Conservation (phyloP, 2,888 invertebrate species). For the Torymus tubicola region DNA sequence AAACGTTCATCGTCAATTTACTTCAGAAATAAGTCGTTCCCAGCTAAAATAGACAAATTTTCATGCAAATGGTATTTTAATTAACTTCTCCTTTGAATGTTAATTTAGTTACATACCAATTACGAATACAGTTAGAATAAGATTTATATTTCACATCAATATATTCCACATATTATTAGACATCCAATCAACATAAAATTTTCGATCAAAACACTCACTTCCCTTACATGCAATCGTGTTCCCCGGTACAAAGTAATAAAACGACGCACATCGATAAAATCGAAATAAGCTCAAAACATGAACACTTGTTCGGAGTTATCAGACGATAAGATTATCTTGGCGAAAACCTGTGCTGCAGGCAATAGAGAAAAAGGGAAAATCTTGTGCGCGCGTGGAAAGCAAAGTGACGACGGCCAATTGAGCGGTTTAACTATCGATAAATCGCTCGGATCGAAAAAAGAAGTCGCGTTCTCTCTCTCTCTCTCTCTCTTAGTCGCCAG, state of each 20-base stretch:
- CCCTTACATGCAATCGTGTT: background rate
- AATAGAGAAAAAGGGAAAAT: constrained; percentile 18
- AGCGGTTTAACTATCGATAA: constrained; percentile 33
- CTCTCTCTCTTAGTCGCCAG: background rate
- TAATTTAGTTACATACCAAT: no score
- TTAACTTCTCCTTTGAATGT: no score
- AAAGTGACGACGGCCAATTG: background rate
- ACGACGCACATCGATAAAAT: background rate
- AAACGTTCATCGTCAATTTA: no score
- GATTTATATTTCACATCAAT: no score
- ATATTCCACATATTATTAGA: background rate
- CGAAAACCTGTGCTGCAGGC: background rate
- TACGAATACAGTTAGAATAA: no score
- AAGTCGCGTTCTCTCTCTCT: background rate
- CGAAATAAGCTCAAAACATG: background rate
- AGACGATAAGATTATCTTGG: background rate
- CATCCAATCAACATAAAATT: background rate
- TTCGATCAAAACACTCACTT: background rate
- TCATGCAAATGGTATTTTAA: no score
- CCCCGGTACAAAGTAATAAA: background rate
- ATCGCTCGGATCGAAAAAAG: constrained; percentile 12
- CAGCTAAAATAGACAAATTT: no score
- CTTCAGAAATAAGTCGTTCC: no score
- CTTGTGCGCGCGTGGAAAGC: background rate
- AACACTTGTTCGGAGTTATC: background rate